Percentiles rank a stretch among this genome's conserved stretches.
phyloP scores from a whole-genome alignment of 2,797 vertebrate species.

The Podarcis siculus region DNA sequence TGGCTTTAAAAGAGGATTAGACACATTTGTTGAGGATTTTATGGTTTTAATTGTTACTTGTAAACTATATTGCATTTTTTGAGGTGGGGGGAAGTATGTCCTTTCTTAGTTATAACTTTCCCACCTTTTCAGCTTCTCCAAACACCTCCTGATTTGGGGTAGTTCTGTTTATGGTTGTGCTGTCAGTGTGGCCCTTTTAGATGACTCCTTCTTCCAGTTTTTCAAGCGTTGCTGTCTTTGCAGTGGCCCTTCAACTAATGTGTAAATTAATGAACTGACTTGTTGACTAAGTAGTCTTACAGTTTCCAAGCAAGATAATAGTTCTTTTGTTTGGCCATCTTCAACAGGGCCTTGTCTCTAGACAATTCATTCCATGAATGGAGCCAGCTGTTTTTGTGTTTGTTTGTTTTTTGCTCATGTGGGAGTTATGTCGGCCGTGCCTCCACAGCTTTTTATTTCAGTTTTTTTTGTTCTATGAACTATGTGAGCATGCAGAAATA shows the following conservation, averaged over 20 bases:
- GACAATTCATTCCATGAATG: not conserved
- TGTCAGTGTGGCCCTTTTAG: not conserved
- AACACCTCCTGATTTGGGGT: not conserved
- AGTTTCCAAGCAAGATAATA: accelerated
- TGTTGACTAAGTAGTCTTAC: slow-evolving; percentile 10
- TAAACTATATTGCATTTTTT: too few relatives aligned
- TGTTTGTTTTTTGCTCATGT: not conserved
- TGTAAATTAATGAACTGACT: slow-evolving; percentile 30
- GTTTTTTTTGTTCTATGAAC: not conserved
- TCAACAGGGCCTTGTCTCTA: not conserved
- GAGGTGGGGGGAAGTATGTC: not conserved
- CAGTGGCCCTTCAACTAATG: not conserved
- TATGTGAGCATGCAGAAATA: not conserved
- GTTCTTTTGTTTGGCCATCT: slow-evolving; percentile 15
- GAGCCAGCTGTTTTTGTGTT: slow-evolving; percentile 7
- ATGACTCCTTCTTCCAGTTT: not conserved
- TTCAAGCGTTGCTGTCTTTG: not conserved
- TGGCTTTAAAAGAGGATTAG: too few relatives aligned
- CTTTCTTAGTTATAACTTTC: not conserved
- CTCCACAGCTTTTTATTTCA: slow-evolving; percentile 22
- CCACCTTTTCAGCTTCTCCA: not conserved
- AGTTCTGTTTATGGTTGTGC: not conserved
- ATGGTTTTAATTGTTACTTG: too few relatives aligned
- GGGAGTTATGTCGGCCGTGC: slow-evolving; percentile 21
- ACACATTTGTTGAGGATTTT: too few relatives aligned